phyloP scores from a whole-genome alignment of 30 jellyfish, hydroid and myxozoan species.

The Pseudorhiza aurosa region DNA sequence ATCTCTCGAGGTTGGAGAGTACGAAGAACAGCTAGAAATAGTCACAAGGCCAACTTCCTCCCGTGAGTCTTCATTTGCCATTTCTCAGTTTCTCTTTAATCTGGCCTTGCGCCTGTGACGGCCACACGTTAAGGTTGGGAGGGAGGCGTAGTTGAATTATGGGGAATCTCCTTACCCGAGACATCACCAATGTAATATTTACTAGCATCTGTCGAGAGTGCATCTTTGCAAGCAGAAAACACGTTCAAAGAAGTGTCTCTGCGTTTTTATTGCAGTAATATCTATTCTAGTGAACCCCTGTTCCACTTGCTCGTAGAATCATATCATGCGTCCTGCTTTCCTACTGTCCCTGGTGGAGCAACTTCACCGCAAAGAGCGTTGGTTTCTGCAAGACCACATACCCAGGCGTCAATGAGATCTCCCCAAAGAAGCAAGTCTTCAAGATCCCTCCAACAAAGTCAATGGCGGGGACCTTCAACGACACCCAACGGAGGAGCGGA shows the following conservation, averaged over 20 bases:
- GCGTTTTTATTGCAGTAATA: too few relatives aligned
- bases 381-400: constrained; percentile 60
- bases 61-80: constrained; percentile 48
- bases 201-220: too few relatives aligned
- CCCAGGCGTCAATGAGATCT: constrained; percentile 53
- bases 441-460: constrained; percentile 1
- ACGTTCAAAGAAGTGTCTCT: too few relatives aligned
- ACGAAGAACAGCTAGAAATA: constrained; percentile 65
- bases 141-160: too few relatives aligned
- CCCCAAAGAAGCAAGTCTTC: constrained; percentile 28
- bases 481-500: not conserved
- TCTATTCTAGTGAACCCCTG: too few relatives aligned
- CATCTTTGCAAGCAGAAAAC: too few relatives aligned
- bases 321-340: constrained; percentile 78
- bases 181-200: too few relatives aligned
- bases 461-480: constrained; percentile 34
- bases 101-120: too few relatives aligned
- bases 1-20: constrained; percentile 36
- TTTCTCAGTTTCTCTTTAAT: too few relatives aligned
- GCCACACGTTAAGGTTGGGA: too few relatives aligned
- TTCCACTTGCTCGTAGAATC: constrained; percentile 27
- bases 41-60: constrained; percentile 59
- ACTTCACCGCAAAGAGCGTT: constrained; percentile 72
- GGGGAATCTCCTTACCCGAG: too few relatives aligned
- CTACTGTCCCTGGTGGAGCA: constrained; percentile 86